Evolutionary conservation across 2,113 vertebrate genomes (phyloP).

Genomic region (Hydropotes inermis): DNA sequence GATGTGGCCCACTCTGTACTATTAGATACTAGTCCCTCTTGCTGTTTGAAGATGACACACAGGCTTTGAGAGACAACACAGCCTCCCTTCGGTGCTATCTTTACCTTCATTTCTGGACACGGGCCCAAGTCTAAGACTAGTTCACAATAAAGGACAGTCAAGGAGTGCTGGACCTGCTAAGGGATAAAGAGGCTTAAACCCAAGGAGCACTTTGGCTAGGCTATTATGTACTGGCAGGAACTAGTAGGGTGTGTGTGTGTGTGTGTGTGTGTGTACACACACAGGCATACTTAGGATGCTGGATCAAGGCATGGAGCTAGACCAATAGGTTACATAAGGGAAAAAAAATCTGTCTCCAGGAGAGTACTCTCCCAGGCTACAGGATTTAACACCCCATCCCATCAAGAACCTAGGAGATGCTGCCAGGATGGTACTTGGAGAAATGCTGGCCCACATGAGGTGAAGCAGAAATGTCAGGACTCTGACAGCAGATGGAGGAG

Average conservation of each 20-base stretch:
- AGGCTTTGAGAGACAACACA: not conserved
- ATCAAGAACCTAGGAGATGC: not conserved
- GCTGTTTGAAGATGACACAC: not conserved
- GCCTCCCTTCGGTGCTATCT: not conserved
- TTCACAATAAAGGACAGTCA: not conserved
- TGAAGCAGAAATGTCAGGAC: not conserved
- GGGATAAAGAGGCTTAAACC: not conserved
- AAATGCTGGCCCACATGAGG: not conserved
- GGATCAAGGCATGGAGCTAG: not conserved
- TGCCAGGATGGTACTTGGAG: not conserved
- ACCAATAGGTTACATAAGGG: not conserved
- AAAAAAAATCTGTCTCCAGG: not conserved
- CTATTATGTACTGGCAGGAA: not conserved
- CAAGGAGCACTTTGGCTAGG: not conserved
- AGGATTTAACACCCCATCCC: not conserved
- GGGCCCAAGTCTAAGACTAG: not conserved
- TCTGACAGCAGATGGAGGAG: not conserved
- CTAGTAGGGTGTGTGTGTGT: not conserved
- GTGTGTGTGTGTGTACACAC: not conserved
- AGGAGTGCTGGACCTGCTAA: not conserved
- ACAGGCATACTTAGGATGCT: not conserved
- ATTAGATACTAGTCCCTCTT: not conserved
- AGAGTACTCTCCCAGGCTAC: not conserved
- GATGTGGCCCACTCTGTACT: not conserved
- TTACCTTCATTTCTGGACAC: not conserved